A percentile compares a stretch with the other conserved stretches of the same genome.
Conservation (phyloP, 2,797 vertebrate genomes). For the Alectoris magna region DNA sequence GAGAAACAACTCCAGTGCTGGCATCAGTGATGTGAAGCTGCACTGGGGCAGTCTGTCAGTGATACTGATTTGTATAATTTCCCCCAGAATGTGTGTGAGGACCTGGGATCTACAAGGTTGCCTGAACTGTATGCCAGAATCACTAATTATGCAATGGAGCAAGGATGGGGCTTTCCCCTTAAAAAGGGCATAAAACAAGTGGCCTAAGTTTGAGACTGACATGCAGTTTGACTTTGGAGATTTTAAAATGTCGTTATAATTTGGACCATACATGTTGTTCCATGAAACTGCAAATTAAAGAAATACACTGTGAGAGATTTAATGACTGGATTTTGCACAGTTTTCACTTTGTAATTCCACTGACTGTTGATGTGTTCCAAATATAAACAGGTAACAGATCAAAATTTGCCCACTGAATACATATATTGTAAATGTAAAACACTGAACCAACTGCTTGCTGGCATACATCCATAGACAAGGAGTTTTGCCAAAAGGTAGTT, state of each 20-base stretch:
- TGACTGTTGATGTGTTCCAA: conserved; percentile 34
- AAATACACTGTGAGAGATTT: background rate
- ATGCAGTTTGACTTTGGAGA: background rate
- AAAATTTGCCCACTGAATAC: conserved; percentile 46
- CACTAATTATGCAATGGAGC: fast-evolving
- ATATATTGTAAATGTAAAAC: conserved; percentile 49
- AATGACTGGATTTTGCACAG: conserved; percentile 29
- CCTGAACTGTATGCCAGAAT: background rate
- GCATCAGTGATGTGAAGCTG: background rate
- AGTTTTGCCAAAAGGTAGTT: conserved; percentile 70
- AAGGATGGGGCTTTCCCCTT: background rate
- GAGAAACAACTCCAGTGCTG: background rate
- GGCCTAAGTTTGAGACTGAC: background rate
- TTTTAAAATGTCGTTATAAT: background rate
- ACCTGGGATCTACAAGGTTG: background rate
- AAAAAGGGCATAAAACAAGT: background rate
- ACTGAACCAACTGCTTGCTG: conserved; percentile 59
- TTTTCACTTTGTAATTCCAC: conserved; percentile 12
- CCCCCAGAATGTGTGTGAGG: background rate
- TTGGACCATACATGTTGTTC: background rate
- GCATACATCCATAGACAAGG: conserved; percentile 21
- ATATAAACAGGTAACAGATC: conserved; percentile 66
- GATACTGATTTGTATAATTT: background rate
- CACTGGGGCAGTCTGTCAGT: background rate
- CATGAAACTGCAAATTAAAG: background rate